Evolutionary conservation across 2,888 invertebrate species (phyloP), one percentile per base, ranked within the genome.

Genomic region (Geotrupes spiniger): DNA sequence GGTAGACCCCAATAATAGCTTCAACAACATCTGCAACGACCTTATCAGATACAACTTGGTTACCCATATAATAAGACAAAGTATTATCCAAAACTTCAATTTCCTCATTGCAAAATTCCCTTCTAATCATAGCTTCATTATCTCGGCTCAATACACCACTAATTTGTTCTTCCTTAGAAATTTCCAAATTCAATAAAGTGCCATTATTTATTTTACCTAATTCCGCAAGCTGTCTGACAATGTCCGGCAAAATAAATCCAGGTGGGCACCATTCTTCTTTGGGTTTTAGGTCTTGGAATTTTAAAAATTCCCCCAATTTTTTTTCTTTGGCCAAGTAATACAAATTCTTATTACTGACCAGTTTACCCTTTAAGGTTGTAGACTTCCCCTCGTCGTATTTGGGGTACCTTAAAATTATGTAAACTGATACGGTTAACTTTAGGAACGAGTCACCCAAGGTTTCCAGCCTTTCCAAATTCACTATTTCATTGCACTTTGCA

Each of bases 401-500:
- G 0, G 85, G 81, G 68, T 84, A 91, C 46, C 78, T 76, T 57
- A 84, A 80, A 65, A 80, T 87, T 12, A 93, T 74, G 67, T 82
- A 89, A 2, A 90, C 70, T 0, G 87, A 86, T 1, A 82, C 77
- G 1, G 86, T 82, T 60, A 85, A 87, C 73, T 96, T 95, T 4
- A 96, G 74, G 70, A 89, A 89, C 0, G 92, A 87, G 69, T 96
- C 95, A 0, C 95, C 96, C 2, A 96, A 78, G 0, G 91, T 91
- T 72, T 95, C 94, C 9, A 87, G 74, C 1, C 92, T 75, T 66
- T 96, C 95, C 59, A 91, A 70, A 66, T 90, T 81, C 54, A 92
- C 83, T 3, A 80, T 78, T 63, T 95, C 94, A 52, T 83, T 77
- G 0, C 87, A 82, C 49, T 81, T 80, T 26, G 84, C 82, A 1